Conservation (phyloP, 1,140 invertebrate genomes). For the Eulimnadia texana region DNA sequence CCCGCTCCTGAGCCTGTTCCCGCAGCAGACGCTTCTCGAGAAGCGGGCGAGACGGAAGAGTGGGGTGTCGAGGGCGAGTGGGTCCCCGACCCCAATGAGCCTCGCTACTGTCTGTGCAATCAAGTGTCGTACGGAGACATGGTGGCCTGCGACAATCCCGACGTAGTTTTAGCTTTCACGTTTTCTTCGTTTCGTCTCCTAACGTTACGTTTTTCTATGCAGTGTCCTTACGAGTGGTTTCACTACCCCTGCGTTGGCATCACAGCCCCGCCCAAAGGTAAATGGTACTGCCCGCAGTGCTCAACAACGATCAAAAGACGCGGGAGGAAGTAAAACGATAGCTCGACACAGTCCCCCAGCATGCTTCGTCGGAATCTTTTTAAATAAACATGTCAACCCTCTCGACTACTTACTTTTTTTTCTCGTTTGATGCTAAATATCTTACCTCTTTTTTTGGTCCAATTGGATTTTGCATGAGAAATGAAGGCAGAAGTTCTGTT, state of each 20-base stretch:
- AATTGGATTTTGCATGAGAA: no score
- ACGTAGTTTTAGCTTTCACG: constrained; percentile 41
- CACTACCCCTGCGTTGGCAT: constrained; percentile 96
- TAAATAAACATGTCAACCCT: no score
- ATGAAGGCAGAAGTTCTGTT: no score
- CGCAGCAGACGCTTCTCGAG: constrained; percentile 23
- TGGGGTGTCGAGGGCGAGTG: constrained; percentile 44
- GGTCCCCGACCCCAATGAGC: constrained; percentile 83
- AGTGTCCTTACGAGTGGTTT: constrained; percentile 97
- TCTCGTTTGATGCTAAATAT: no score
- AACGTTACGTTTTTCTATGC: constrained; percentile 25
- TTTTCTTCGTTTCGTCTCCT: constrained; percentile 3
- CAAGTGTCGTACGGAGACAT: constrained; percentile 97
- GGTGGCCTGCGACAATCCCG: constrained; percentile 97
- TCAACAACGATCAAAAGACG: constrained; percentile 40
- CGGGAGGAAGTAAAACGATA: constrained; percentile 9
- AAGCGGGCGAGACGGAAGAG: constrained; percentile 26
- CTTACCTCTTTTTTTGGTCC: no score
- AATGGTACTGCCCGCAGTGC: constrained; percentile 97
- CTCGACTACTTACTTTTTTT: no score
- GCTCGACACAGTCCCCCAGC: no score
- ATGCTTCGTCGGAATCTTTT: no score
- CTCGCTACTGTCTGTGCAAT: constrained; percentile 92
- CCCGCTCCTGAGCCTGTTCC: constrained; percentile 6
- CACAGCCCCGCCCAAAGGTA: constrained; percentile 87